These are phyloP conservation scores for Petrocephalus schoutedeni DNA, from an alignment of 2,797 vertebrate genomes.

Conservation along the genomic window DNA sequence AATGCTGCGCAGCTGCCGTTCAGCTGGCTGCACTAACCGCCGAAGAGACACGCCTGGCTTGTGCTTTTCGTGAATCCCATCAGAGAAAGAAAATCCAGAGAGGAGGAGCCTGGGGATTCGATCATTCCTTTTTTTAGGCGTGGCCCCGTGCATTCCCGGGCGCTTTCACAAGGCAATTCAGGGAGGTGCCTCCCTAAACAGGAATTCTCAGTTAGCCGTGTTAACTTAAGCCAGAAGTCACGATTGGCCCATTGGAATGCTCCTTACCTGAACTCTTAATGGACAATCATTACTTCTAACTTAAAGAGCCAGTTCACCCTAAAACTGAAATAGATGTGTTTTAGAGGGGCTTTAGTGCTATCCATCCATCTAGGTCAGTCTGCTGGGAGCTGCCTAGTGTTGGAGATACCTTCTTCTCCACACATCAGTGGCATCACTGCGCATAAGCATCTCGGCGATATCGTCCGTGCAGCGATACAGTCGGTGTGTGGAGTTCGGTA, in stretches of 20 bases:
- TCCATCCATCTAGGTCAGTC: too few relatives aligned
- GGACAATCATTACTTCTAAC: background rate
- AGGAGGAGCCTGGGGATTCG: background rate
- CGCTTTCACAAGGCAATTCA: background rate
- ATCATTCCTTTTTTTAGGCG: background rate
- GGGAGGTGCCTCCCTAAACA: background rate
- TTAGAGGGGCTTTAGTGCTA: too few relatives aligned
- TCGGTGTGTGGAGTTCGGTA: too few relatives aligned
- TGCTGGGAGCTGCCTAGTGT: too few relatives aligned
- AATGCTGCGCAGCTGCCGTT: background rate
- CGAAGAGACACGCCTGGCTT: background rate
- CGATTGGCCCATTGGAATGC: background rate
- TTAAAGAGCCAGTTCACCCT: too few relatives aligned
- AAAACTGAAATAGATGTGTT: too few relatives aligned
- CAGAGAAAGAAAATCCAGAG: background rate
- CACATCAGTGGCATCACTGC: too few relatives aligned
- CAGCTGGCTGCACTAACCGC: background rate
- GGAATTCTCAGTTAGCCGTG: background rate
- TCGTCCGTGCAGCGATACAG: too few relatives aligned
- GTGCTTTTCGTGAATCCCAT: background rate
- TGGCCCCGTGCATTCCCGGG: background rate
- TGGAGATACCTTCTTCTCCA: too few relatives aligned
- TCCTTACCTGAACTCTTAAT: background rate
- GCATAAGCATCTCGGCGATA: too few relatives aligned
- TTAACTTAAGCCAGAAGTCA: background rate